Evolutionary conservation across 2,888 invertebrate species (phyloP).

Genomic region (Bruchidius siliquastri): DNA sequence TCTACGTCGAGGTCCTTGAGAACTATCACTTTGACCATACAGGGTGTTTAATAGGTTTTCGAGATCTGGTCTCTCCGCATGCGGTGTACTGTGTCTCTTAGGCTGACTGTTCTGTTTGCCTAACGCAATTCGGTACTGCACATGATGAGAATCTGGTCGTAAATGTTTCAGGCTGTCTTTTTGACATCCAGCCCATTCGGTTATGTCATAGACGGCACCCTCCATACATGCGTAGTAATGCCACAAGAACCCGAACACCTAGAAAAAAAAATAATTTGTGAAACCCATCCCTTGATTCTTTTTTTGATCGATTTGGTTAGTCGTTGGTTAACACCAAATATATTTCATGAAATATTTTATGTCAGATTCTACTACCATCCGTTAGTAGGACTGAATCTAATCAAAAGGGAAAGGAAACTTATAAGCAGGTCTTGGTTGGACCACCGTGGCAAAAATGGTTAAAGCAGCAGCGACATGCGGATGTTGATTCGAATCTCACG

Average conservation of each 20-base stretch:
- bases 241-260: slow-evolving; percentile 80
- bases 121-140: slow-evolving; percentile 78
- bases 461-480: no score
- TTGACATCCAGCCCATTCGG: slow-evolving; percentile 96
- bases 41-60: slow-evolving; percentile 78
- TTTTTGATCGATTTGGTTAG: no score
- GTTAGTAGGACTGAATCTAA: no score
- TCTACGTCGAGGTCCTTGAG: slow-evolving; percentile 33
- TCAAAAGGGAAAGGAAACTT: no score
- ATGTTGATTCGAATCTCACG: no score
- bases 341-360: no score
- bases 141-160: slow-evolving; percentile 85
- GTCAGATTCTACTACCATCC: no score
- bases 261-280: slow-evolving; percentile 47
- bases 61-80: slow-evolving; percentile 67
- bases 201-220: slow-evolving; percentile 91
- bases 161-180: slow-evolving; percentile 74
- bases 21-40: slow-evolving; percentile 60
- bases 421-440: no score
- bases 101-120: slow-evolving; percentile 51
- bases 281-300: no score
- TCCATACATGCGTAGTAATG: slow-evolving; percentile 97
- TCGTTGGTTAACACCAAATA: no score
- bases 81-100: slow-evolving; percentile 31
- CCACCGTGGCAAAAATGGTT: no score